These are phyloP conservation scores for Hystrix brachyura DNA, from an alignment of 2,113 vertebrate genomes.

Conservation along the genomic window DNA sequence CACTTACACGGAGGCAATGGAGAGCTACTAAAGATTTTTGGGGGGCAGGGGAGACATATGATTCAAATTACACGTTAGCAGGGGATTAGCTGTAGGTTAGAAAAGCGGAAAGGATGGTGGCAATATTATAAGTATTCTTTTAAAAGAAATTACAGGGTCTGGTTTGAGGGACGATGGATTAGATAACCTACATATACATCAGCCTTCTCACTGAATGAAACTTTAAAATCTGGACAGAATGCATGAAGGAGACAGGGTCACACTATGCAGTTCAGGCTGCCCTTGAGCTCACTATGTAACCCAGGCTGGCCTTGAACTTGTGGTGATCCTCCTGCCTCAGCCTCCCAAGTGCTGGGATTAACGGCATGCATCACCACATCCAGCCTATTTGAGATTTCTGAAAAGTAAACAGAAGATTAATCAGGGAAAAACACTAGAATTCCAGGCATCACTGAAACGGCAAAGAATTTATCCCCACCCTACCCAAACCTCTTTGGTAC, in stretches of 20 bases:
- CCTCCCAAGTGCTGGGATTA: too few relatives aligned
- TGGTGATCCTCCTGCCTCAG: too few relatives aligned
- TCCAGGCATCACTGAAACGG: background rate
- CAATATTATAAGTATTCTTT: conserved; percentile 12
- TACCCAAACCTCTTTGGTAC: background rate
- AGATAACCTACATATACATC: background rate
- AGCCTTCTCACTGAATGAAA: background rate
- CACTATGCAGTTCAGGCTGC: too few relatives aligned
- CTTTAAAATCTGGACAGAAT: conserved; percentile 29
- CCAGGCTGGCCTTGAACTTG: too few relatives aligned
- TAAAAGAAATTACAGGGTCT: conserved; percentile 28
- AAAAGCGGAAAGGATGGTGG: conserved; percentile 9
- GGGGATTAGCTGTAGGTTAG: background rate
- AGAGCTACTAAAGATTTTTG: background rate
- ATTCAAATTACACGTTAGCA: conserved; percentile 7
- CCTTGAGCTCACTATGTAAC: too few relatives aligned
- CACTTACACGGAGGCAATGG: background rate
- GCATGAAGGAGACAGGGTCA: background rate
- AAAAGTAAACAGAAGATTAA: conserved; percentile 11
- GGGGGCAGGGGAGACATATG: background rate
- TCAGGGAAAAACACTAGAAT: background rate
- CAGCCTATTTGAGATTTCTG: background rate
- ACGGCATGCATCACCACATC: too few relatives aligned
- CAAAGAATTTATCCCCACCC: background rate
- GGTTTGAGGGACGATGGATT: background rate